phyloP scores from a whole-genome alignment of 2,113 vertebrate species.

The Amphiprion ocellaris region DNA sequence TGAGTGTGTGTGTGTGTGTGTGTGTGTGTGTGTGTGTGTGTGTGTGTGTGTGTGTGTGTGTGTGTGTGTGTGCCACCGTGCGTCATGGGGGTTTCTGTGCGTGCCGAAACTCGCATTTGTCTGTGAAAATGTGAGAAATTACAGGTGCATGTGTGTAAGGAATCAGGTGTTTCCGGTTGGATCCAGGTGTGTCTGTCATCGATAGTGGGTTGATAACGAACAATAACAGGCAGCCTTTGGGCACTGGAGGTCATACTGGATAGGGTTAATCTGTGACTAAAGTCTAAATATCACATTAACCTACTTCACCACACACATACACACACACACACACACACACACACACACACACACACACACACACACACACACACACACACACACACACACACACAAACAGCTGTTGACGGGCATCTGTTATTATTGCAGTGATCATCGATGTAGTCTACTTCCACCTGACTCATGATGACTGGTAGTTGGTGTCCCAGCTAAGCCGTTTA shows the following conservation, averaged over 20 bases:
- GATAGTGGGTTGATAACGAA: slow-evolving; percentile 38
- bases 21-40: background rate
- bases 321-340: slow-evolving; percentile 18
- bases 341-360: slow-evolving; percentile 18
- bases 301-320: slow-evolving; percentile 54
- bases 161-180: background rate
- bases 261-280: slow-evolving; percentile 72
- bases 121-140: slow-evolving; percentile 34
- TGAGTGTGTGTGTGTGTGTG: slow-evolving; percentile 19
- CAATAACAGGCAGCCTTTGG: slow-evolving; percentile 24
- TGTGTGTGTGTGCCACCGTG: slow-evolving; percentile 19
- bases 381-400: slow-evolving; percentile 42
- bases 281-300: slow-evolving; percentile 79
- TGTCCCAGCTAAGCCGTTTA: slow-evolving; percentile 10
- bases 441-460: slow-evolving; percentile 65
- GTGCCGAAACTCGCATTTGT: slow-evolving; percentile 17
- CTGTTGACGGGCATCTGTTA: slow-evolving; percentile 69
- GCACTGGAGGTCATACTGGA: slow-evolving; percentile 37
- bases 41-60: slow-evolving; percentile 41
- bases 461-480: slow-evolving; percentile 44
- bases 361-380: background rate
- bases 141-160: slow-evolving; percentile 3
- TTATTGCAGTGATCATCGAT: slow-evolving; percentile 60
- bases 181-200: slow-evolving; percentile 43
- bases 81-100: background rate